These are phyloP conservation scores for Fratercula arctica DNA, from an alignment of 2,797 vertebrate species.

Conservation along the genomic window DNA sequence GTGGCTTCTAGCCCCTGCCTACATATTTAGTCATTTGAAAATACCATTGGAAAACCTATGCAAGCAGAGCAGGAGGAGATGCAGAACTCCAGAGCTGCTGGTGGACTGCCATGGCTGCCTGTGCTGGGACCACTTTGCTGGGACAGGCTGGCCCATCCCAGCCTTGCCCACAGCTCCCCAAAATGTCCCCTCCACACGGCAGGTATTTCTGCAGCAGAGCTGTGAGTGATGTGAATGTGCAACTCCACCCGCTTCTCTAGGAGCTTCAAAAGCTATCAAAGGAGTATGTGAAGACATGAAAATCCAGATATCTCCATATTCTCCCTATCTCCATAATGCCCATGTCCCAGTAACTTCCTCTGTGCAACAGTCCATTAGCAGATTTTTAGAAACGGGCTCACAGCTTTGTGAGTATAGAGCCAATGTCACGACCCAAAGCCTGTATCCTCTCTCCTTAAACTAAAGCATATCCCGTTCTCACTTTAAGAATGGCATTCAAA, in stretches of 20 bases:
- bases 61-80: background rate
- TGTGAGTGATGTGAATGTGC: background rate
- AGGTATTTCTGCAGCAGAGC: background rate
- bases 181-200: background rate
- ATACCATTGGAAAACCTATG: background rate
- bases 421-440: background rate
- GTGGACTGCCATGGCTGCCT: background rate
- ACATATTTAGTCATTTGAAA: background rate
- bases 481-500: background rate
- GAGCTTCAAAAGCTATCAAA: background rate
- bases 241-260: background rate
- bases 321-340: background rate
- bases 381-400: background rate
- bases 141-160: background rate
- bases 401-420: background rate
- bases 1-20: background rate
- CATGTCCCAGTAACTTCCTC: background rate
- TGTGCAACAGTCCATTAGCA: background rate
- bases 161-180: background rate
- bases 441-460: background rate
- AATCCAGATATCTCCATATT: fast-evolving
- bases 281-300: background rate
- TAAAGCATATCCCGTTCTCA: background rate
- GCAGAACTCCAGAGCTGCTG: background rate
- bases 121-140: background rate